Evolutionary conservation across 2,888 invertebrate genomes (phyloP), one percentile per base, ranked within the genome.

Genomic region (Anarsia innoxiella): DNA sequence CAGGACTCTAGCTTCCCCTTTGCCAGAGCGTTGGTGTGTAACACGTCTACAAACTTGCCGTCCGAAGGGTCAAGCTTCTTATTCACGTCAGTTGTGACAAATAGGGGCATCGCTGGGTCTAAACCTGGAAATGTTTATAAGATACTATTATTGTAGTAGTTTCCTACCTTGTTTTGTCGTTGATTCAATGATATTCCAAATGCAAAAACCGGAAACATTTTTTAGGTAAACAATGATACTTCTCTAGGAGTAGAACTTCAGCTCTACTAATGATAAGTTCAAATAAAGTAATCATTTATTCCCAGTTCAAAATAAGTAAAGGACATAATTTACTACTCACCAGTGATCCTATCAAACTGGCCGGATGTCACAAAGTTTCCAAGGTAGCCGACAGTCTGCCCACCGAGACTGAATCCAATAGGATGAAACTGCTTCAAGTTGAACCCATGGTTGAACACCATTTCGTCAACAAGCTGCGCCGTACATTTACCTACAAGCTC

Each of bases 101-200:
- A 91, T 4, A 90, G 51, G 0, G 91, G 91, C 52, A 88, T 66
- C 0, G 91, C 91, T 1, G 91, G 90, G 56, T 91, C 91, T n/a
- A 91, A 56, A 1, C 87, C 90, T 89, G 48, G 26, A 53, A 49
- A n/a, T n/a, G n/a, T n/a, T n/a, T n/a, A n/a, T n/a, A n/a, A n/a
- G n/a, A n/a, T n/a, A n/a, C n/a, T n/a, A n/a, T n/a, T n/a, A n/a
- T n/a, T n/a, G n/a, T n/a, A n/a, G n/a, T n/a, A n/a, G n/a, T n/a
- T n/a, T n/a, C n/a, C n/a, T n/a, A n/a, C n/a, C n/a, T n/a, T n/a
- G n/a, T n/a, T n/a, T n/a, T n/a, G n/a, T n/a, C n/a, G n/a, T n/a
- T n/a, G n/a, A n/a, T n/a, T n/a, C n/a, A n/a, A n/a, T n/a, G n/a
- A n/a, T n/a, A n/a, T n/a, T n/a, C n/a, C n/a, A n/a, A n/a, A n/a